A percentile compares a stretch with the other conserved stretches of the same genome.
These are phyloP conservation scores for Rhea pennata DNA, from an alignment of 2,113 vertebrate species.

Conservation along the genomic window DNA sequence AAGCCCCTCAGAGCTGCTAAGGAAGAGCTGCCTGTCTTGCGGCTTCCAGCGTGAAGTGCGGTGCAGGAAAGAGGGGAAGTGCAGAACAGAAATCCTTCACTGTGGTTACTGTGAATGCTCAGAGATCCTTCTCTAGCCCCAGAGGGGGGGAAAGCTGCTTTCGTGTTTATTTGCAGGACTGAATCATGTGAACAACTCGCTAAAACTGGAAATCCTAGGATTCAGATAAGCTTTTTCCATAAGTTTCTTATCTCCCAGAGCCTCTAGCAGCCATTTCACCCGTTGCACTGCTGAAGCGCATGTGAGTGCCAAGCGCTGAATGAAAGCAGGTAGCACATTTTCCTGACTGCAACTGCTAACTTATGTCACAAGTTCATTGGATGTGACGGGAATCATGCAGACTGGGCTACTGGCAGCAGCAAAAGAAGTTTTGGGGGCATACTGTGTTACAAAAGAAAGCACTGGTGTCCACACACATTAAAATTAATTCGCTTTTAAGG, in stretches of 20 bases:
- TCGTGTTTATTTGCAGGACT: conserved; percentile 22
- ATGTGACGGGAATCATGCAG: conserved; percentile 53
- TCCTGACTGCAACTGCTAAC: conserved; percentile 25
- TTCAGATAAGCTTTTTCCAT: conserved; percentile 39
- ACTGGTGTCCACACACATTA: conserved; percentile 20
- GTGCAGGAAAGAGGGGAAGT: background rate
- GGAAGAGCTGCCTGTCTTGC: background rate
- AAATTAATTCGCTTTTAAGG: conserved; percentile 44
- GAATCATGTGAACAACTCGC: background rate
- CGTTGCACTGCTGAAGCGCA: background rate
- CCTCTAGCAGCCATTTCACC: conserved; percentile 41
- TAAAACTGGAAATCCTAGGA: background rate
- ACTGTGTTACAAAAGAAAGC: background rate
- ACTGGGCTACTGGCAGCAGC: conserved; percentile 38
- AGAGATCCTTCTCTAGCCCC: background rate
- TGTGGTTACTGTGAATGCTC: background rate
- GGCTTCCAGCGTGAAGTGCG: background rate
- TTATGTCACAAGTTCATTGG: conserved; percentile 33
- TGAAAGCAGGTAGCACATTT: background rate
- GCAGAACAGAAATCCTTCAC: background rate
- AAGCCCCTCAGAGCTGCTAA: background rate
- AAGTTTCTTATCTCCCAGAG: conserved; percentile 29
- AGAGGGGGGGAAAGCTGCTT: background rate
- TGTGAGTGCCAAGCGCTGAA: conserved; percentile 33
- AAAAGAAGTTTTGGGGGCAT: conserved; percentile 19